Evolutionary conservation across 2,797 vertebrate genomes (phyloP), one percentile per base, ranked within the genome.

Genomic region (Karalla daura): DNA sequence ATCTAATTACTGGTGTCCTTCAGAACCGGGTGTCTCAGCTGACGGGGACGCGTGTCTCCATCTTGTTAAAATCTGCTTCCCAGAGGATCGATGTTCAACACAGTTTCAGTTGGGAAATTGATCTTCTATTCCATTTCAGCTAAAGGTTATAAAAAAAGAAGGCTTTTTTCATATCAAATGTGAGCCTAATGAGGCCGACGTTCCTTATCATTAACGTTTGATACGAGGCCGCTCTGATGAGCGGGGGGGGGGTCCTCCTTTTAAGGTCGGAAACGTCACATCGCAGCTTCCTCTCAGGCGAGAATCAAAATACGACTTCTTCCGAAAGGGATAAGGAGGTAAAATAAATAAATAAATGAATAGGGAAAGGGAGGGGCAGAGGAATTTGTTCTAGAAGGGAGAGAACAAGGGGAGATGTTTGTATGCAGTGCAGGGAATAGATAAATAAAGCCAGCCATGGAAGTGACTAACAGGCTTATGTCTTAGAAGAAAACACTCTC

Each of bases 1-100:
- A 62, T 70, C 69, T 45, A 78, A 78, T 80, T 41, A 81, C 65
- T 58, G 14, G 28, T 66, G 58, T 55, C 32, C 68, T 67, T 72
- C 36, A 63, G 56, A 74, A 67, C 53, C 53, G 43, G 46, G 32
- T 36, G 45, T 39, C 69, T 52, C 53, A 2, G 59, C 2, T 60
- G 68, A 71, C 40, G 43, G 6, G 17, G 30, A 47, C 24, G 55
- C 67, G 32, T 36, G 72, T 55, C 52, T 51, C 24, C 10, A 30
- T 53, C 72, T 62, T 58, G 63, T 59, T 59, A 28, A 75, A 56
- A 63, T 56, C 17, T 40, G 21, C 46, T 52, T 32, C 37, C 53
- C 12, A 0, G 43, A 67, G 61, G 35, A 51, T 17, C 15, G 7
- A 24, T 43, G 54, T 49, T 77, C 58, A 49, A n/a, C 7, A 17